A percentile compares a stretch with the other conserved stretches of the same genome.
These are phyloP conservation scores for Urechis unicinctus DNA, from an alignment of 2,888 invertebrate genomes.

Conservation along the genomic window DNA sequence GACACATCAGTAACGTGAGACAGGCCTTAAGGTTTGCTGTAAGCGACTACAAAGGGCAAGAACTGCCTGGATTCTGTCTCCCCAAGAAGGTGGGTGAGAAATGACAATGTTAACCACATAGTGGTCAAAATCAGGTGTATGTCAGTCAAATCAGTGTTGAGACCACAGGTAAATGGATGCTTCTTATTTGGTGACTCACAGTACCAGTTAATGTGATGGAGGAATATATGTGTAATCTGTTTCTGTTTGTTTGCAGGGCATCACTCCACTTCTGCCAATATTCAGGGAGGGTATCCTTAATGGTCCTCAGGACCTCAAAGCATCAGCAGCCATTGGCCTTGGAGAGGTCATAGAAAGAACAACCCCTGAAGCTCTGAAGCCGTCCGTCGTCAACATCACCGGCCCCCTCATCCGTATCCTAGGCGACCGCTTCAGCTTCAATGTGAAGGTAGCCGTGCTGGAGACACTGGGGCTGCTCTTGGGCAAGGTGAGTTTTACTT, in stretches of 20 bases:
- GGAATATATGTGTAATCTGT: not conserved
- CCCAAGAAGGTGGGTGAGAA: conserved; percentile 54
- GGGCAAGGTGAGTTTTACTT: conserved; percentile 67
- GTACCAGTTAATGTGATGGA: not conserved
- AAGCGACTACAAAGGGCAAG: conserved; percentile 70
- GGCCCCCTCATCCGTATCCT: conserved; percentile 96
- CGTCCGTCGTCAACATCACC: conserved; percentile 93
- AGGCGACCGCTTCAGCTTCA: conserved; percentile 88
- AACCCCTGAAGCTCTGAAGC: conserved; percentile 79
- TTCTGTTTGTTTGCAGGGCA: conserved; percentile 58
- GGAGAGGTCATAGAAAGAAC: conserved; percentile 77
- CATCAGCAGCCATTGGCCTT: conserved; percentile 86
- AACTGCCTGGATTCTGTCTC: conserved; percentile 86
- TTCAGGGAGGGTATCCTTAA: conserved; percentile 94
- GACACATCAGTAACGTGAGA: conserved; percentile 80
- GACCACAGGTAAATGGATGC: too few species aligned
- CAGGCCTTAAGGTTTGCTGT: conserved; percentile 88
- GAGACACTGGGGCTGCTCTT: conserved; percentile 88
- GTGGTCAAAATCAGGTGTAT: too few species aligned
- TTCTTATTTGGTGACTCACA: not conserved
- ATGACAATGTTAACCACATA: too few species aligned
- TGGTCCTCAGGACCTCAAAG: conserved; percentile 91
- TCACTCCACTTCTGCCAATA: conserved; percentile 86
- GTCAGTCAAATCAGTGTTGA: too few species aligned
- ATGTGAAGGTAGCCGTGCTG: conserved; percentile 90